These are phyloP conservation scores for Acromyrmex heyeri DNA, from an alignment of 1,140 invertebrate species.

Conservation along the genomic window DNA sequence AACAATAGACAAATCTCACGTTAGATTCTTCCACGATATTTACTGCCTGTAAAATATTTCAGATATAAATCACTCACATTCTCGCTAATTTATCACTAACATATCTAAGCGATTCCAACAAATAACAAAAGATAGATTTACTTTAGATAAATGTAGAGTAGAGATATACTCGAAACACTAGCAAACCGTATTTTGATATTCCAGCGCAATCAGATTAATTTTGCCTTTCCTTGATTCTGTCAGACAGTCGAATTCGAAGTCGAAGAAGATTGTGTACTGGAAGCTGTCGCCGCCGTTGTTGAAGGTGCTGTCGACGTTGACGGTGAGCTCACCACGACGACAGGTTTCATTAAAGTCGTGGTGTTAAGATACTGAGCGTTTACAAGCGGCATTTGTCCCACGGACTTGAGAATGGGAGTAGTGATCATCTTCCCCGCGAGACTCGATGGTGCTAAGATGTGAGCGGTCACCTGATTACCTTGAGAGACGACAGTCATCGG, in stretches of 20 bases:
- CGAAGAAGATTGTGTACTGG: conserved; percentile 80
- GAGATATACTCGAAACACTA: not conserved
- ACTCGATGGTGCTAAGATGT: conserved; percentile 84
- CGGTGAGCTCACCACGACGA: conserved; percentile 84
- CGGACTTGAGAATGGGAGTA: conserved; percentile 84
- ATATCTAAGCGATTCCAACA: conserved; percentile 23
- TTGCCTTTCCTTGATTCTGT: conserved; percentile 80
- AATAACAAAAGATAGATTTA: conserved; percentile 29
- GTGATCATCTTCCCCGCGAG: conserved; percentile 86
- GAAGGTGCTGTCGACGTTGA: conserved; percentile 78
- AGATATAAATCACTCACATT: not conserved
- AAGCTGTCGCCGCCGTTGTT: conserved; percentile 78
- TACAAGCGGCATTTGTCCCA: conserved; percentile 85
- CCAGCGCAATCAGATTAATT: conserved; percentile 76
- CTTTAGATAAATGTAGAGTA: not conserved
- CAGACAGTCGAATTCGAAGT: conserved; percentile 84
- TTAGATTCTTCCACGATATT: not conserved
- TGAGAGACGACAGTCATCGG: conserved; percentile 87
- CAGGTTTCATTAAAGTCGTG: conserved; percentile 85
- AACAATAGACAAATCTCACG: not conserved
- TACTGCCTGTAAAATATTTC: not conserved
- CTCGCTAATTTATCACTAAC: conserved; percentile 8
- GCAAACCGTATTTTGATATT: conserved; percentile 45
- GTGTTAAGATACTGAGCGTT: conserved; percentile 87
- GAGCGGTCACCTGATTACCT: conserved; percentile 85